Evolutionary conservation across 2,888 invertebrate genomes (phyloP).

Genomic region (Aphodius granarius): DNA sequence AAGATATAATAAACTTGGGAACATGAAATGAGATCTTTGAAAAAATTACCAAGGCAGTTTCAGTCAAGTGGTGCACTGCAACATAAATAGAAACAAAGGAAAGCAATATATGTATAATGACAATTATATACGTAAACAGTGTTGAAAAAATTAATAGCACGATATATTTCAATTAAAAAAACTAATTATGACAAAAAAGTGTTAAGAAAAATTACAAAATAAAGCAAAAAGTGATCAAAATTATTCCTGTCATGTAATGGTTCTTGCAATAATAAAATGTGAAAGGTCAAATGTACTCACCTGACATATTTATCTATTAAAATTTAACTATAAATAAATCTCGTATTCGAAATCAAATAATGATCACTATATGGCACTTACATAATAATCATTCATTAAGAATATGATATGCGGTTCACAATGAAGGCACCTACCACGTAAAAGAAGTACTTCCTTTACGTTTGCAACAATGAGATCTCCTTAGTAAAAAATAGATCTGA

Average conservation of each 20-base stretch:
- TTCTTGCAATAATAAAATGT: too few relatives aligned
- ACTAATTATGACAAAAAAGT: too few relatives aligned
- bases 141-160: too few relatives aligned
- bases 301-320: too few relatives aligned
- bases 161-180: too few relatives aligned
- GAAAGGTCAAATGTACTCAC: too few relatives aligned
- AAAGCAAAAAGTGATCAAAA: too few relatives aligned
- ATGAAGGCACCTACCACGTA: background rate
- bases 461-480: background rate
- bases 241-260: too few relatives aligned
- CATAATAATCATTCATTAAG: background rate
- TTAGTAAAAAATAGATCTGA: background rate
- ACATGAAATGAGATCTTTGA: background rate
- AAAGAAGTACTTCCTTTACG: background rate
- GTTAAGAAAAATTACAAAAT: too few relatives aligned
- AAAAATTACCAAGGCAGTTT: background rate
- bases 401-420: background rate
- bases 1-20: background rate
- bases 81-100: background rate
- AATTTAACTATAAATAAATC: too few relatives aligned
- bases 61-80: background rate
- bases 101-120: background rate
- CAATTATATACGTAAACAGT: background rate
- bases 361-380: too few relatives aligned
- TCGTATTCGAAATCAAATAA: too few relatives aligned